These are phyloP conservation scores for Incurvaria masculella DNA, from an alignment of 2,888 invertebrate species.

Conservation along the genomic window DNA sequence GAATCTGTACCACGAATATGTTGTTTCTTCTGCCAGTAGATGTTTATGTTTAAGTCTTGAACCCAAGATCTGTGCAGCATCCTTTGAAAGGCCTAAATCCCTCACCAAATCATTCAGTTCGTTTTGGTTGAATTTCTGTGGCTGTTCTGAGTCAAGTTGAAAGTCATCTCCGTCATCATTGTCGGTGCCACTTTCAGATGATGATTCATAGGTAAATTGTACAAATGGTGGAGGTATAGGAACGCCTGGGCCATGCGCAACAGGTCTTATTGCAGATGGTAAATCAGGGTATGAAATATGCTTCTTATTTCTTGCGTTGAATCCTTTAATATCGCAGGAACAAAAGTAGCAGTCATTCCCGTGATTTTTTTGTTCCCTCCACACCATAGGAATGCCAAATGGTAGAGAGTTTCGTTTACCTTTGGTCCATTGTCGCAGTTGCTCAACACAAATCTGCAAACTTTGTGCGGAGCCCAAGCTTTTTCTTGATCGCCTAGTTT, in stretches of 20 bases:
- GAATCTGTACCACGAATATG: constrained; percentile 3
- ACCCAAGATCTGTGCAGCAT: constrained; percentile 12
- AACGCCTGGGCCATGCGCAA: constrained; percentile 10
- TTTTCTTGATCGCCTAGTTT: constrained; percentile 17
- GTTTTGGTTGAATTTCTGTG: constrained; percentile 5
- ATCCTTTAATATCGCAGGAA: constrained; percentile 10
- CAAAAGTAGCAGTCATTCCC: constrained; percentile 16
- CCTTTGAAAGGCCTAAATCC: constrained; percentile 16
- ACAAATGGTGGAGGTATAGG: constrained; percentile 8
- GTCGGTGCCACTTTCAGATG: neutral
- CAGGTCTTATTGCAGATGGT: constrained; percentile 13
- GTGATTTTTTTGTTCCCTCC: constrained; percentile 17
- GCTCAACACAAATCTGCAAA: constrained; percentile 14
- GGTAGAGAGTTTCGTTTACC: constrained; percentile 11
- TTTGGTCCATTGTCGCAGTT: constrained; percentile 16
- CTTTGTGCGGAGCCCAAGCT: constrained; percentile 16
- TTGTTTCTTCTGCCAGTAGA: constrained; percentile 4
- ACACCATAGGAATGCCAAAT: constrained; percentile 16
- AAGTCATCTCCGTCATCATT: constrained; percentile 3
- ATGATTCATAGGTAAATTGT: constrained; percentile 2
- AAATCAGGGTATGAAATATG: constrained; percentile 12
- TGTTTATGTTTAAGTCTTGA: constrained; percentile 14
- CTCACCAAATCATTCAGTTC: constrained; percentile 16
- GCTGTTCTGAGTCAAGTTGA: neutral
- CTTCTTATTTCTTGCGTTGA: constrained; percentile 13